Percentiles rank a stretch among this genome's conserved stretches.
phyloP scores from a whole-genome alignment of 2,797 vertebrate species.

The Odontamblyopus rebecca region DNA sequence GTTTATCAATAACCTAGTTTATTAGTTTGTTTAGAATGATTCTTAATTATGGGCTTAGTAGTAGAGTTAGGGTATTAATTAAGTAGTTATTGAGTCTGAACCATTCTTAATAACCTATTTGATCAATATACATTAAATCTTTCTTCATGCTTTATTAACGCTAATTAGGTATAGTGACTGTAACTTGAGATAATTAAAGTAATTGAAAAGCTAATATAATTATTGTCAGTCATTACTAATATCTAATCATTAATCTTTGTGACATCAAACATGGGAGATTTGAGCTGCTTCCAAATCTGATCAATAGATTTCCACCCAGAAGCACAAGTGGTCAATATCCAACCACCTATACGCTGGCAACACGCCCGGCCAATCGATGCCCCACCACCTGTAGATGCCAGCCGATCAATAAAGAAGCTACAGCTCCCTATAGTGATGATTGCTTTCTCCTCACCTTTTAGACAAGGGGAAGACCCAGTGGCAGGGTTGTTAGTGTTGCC shows the following conservation, averaged over 20 bases:
- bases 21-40: no score
- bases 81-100: no score
- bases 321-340: slow-evolving; percentile 57
- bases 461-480: slow-evolving; percentile 39
- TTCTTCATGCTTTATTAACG: no score
- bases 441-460: slow-evolving; percentile 53
- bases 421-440: slow-evolving; percentile 61
- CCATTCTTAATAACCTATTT: no score
- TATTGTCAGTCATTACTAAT: slow-evolving; percentile 46
- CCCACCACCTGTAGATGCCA: slow-evolving; percentile 63
- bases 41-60: no score
- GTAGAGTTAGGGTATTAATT: no score
- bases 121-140: no score
- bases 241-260: slow-evolving; percentile 47
- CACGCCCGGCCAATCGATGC: slow-evolving; percentile 53
- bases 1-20: no score
- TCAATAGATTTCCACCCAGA: slow-evolving; percentile 59
- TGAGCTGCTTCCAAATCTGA: slow-evolving; percentile 28
- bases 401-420: slow-evolving; percentile 70
- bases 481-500: slow-evolving; percentile 30
- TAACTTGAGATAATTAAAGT: slow-evolving; percentile 26
- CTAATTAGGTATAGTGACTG: neutral
- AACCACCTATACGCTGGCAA: slow-evolving; percentile 60
- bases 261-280: slow-evolving; percentile 40
- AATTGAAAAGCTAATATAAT: slow-evolving; percentile 24